Conservation (phyloP, 2,797 vertebrate genomes). For the Microctenopoma lineatum region DNA sequence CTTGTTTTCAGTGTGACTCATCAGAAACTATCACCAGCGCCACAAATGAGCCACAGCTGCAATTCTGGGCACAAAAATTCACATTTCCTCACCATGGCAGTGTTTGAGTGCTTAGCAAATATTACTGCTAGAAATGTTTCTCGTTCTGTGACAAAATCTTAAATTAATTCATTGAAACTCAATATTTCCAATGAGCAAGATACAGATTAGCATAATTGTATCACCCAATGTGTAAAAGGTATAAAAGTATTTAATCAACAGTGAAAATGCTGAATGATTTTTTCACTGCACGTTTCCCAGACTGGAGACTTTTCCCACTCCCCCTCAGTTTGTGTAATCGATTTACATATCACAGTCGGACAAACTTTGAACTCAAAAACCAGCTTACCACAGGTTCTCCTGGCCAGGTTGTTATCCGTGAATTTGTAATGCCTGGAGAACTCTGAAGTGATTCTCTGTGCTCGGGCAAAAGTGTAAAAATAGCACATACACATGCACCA, state of each 20-base stretch:
- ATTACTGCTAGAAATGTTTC: conserved; percentile 2
- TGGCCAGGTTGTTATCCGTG: conserved; percentile 45
- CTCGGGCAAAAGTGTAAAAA: conserved; percentile 47
- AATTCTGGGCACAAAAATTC: conserved; percentile 11
- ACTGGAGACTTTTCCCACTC: not conserved
- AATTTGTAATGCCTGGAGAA: conserved; percentile 57
- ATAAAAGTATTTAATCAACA: conserved; percentile 2
- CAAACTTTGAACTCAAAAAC: conserved; percentile 31
- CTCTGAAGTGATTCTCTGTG: conserved; percentile 51
- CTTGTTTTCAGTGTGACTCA: conserved; percentile 40
- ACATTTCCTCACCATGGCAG: conserved; percentile 11
- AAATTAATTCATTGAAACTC: conserved; percentile 15
- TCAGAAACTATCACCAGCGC: conserved; percentile 25
- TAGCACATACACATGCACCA: conserved; percentile 11
- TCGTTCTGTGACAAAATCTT: not conserved
- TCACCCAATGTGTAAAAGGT: conserved; percentile 13
- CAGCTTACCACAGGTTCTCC: conserved; percentile 22
- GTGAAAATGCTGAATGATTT: no score
- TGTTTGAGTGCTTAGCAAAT: not conserved
- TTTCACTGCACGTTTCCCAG: not conserved
- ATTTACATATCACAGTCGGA: conserved; percentile 40
- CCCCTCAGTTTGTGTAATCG: conserved; percentile 35
- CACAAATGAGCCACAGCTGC: conserved; percentile 35
- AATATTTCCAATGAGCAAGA: conserved; percentile 12
- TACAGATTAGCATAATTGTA: conserved; percentile 25